Evolutionary conservation across 2,797 vertebrate genomes (phyloP).

Genomic region (Clarias pachynema): DNA sequence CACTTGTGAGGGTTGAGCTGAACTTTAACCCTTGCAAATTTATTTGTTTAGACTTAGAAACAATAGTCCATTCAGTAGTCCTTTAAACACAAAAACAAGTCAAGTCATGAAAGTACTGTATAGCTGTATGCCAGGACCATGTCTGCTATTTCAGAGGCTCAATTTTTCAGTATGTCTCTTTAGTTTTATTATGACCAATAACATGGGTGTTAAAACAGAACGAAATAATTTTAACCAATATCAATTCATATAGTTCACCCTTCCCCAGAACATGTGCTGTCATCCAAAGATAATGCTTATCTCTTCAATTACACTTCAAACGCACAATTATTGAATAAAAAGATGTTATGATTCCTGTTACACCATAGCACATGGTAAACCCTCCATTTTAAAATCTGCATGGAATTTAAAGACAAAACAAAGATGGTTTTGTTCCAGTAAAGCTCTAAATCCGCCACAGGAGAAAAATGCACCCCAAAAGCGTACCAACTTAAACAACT

Average conservation of each 20-base stretch:
- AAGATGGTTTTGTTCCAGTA: neutral
- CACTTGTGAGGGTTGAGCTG: neutral
- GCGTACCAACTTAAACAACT: constrained; percentile 2
- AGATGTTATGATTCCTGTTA: too few species aligned
- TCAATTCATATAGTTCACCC: neutral
- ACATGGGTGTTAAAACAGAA: neutral
- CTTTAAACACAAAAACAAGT: neutral
- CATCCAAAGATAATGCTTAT: neutral
- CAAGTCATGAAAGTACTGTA: neutral
- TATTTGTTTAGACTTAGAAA: constrained; percentile 19
- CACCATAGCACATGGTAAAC: neutral
- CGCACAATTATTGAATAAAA: neutral
- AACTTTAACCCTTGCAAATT: constrained; percentile 2
- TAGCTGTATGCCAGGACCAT: neutral
- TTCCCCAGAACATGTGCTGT: neutral
- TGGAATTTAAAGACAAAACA: neutral
- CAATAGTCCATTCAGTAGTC: constrained; percentile 11
- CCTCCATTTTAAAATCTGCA: neutral
- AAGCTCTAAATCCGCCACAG: neutral
- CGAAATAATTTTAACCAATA: neutral
- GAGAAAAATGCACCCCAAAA: neutral
- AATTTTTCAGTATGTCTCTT: neutral
- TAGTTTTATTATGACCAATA: neutral
- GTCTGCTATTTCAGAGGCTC: neutral
- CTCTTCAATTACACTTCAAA: neutral